phyloP scores from a whole-genome alignment of 2,113 vertebrate genomes.

The Scomber colias region DNA sequence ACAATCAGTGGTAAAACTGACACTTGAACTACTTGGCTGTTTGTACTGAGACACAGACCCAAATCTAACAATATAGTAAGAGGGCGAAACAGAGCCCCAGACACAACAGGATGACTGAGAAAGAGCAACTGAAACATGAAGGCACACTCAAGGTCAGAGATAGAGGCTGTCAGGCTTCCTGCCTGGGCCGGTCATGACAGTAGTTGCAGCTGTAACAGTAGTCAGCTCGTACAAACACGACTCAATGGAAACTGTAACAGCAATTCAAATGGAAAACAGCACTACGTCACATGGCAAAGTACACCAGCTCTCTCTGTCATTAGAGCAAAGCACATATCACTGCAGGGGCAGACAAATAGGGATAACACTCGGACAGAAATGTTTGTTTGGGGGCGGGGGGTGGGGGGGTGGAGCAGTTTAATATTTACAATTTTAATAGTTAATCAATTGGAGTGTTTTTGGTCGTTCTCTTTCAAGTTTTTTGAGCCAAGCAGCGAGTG shows the following conservation, averaged over 20 bases:
- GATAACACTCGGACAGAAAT: not conserved
- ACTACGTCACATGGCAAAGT: slow-evolving; percentile 53
- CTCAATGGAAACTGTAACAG: slow-evolving; percentile 64
- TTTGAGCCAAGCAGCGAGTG: slow-evolving; percentile 3
- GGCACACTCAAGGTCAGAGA: slow-evolving; percentile 52
- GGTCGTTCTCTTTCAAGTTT: not conserved
- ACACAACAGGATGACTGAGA: not conserved
- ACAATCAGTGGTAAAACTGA: not conserved
- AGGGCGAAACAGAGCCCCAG: not conserved
- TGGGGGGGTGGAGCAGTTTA: not conserved
- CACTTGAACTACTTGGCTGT: slow-evolving; percentile 1
- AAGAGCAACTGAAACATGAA: slow-evolving; percentile 22
- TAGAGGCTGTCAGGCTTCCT: slow-evolving; percentile 52
- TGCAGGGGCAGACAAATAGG: slow-evolving; percentile 8
- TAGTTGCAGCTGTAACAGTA: slow-evolving; percentile 56
- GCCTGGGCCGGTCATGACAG: slow-evolving; percentile 25
- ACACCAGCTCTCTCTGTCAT: slow-evolving; percentile 11
- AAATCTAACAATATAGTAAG: not conserved
- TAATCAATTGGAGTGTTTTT: not conserved
- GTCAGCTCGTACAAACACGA: slow-evolving; percentile 29
- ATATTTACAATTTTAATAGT: not conserved
- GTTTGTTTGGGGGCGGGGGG: too few relatives aligned
- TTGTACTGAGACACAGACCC: not conserved
- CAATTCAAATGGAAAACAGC: slow-evolving; percentile 62
- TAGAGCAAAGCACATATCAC: slow-evolving; percentile 31